A percentile compares a stretch with the other conserved stretches of the same genome.
phyloP scores from a whole-genome alignment of 2,797 vertebrate species.

The Poecilia wingei region DNA sequence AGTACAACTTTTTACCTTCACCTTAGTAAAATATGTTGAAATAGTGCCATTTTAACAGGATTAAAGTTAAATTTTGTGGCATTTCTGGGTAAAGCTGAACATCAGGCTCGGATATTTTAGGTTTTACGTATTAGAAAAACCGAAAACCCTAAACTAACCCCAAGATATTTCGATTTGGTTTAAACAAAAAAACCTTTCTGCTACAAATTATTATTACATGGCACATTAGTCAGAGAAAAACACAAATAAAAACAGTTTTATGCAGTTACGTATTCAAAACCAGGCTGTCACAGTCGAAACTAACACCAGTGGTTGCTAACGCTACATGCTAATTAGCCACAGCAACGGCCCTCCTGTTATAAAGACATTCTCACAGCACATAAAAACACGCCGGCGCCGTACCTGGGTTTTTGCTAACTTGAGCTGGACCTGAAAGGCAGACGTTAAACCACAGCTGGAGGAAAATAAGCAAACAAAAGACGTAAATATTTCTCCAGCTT shows the following conservation, averaged over 20 bases:
- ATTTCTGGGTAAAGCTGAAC: neutral
- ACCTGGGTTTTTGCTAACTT: rapidly evolving
- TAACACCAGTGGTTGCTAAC: constrained; percentile 15
- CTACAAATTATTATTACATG: neutral
- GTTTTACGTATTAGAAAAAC: neutral
- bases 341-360: constrained; percentile 8
- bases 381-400: neutral
- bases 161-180: neutral
- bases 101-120: neutral
- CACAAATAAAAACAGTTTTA: neutral
- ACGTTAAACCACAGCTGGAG: constrained; percentile 40
- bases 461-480: constrained; percentile 51
- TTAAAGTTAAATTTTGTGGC: too few species aligned
- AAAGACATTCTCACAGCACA: neutral
- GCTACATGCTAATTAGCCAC: constrained; percentile 15
- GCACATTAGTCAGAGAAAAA: neutral
- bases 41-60: too few species aligned
- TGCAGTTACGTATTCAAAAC: too few species aligned
- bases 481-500: constrained; percentile 26
- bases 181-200: neutral
- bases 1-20: too few species aligned
- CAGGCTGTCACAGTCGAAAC: neutral
- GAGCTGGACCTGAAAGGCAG: neutral
- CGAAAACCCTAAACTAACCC: too few species aligned
- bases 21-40: too few species aligned